Evolutionary conservation across 2,113 vertebrate species (phyloP).

Genomic region (Laticauda laticaudata): DNA sequence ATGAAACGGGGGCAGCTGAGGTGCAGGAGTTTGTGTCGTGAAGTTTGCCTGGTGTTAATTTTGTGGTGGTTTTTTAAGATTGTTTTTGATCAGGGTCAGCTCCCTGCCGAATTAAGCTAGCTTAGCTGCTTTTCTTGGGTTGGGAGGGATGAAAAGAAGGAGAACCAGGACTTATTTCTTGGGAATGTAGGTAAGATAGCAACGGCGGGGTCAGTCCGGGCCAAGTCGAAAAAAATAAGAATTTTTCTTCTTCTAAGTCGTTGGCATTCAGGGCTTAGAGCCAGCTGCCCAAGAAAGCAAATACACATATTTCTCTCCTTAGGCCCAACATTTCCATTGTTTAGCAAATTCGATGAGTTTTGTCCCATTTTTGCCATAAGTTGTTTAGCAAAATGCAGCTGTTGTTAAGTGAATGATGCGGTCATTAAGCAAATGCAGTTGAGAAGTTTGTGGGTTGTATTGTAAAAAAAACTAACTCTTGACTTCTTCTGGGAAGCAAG

Average conservation of each 20-base stretch:
- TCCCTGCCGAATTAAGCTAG: not conserved
- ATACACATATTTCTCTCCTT: no score
- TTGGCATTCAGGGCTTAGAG: not conserved
- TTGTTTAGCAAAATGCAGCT: not conserved
- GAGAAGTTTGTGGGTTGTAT: not conserved
- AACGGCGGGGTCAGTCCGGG: no score
- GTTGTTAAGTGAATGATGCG: not conserved
- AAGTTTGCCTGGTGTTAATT: not conserved
- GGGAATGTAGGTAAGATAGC: not conserved
- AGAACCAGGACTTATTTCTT: not conserved
- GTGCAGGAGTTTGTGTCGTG: rapidly evolving
- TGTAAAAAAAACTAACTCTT: not conserved
- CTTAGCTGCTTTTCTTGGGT: slow-evolving; percentile 1
- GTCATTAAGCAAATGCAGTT: not conserved
- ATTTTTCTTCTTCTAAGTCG: not conserved
- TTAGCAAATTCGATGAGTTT: not conserved
- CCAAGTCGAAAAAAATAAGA: not conserved
- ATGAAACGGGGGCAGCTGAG: no score
- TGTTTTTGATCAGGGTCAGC: not conserved
- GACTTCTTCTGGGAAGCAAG: not conserved
- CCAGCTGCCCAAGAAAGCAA: not conserved
- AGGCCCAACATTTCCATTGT: not conserved
- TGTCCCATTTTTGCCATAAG: not conserved
- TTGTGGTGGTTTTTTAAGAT: not conserved
- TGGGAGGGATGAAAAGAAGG: not conserved